These are phyloP conservation scores for Lasius platythorax DNA, from an alignment of 2,888 invertebrate genomes.

Conservation along the genomic window DNA sequence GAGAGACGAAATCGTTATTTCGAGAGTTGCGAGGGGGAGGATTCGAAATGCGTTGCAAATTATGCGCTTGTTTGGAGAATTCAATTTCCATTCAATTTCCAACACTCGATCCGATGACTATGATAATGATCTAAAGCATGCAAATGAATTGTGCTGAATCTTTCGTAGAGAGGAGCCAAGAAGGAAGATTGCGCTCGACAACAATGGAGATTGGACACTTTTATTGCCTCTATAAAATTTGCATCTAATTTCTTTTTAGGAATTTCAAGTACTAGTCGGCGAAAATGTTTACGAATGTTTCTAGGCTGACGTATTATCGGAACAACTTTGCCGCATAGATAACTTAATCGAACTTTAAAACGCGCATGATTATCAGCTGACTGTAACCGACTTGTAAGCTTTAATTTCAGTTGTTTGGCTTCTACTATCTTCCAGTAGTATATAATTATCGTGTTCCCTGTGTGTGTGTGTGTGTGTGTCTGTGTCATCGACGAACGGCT, in stretches of 20 bases:
- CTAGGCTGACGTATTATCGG: neutral
- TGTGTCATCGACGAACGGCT: neutral
- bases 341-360: constrained; percentile 39
- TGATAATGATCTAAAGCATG: no score
- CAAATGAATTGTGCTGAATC: no score
- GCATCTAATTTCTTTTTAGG: neutral
- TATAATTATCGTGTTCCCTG: constrained; percentile 7
- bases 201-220: no score
- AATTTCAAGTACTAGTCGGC: neutral
- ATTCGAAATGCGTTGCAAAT: neutral
- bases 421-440: constrained; percentile 5
- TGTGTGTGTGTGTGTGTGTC: neutral
- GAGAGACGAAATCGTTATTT: neutral
- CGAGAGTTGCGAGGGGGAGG: neutral
- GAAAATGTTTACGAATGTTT: neutral
- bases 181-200: no score
- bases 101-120: no score
- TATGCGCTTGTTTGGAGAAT: neutral
- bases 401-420: constrained; percentile 34
- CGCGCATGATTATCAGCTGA: constrained; percentile 14
- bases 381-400: constrained; percentile 7
- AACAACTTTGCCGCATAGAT: constrained; percentile 10
- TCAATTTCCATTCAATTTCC: neutral
- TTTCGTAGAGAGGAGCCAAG: no score
- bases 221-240: neutral